A percentile compares a stretch with the other conserved stretches of the same genome.
phyloP scores from a whole-genome alignment of 2,113 vertebrate genomes.

The Illadopsis cleaveri region DNA sequence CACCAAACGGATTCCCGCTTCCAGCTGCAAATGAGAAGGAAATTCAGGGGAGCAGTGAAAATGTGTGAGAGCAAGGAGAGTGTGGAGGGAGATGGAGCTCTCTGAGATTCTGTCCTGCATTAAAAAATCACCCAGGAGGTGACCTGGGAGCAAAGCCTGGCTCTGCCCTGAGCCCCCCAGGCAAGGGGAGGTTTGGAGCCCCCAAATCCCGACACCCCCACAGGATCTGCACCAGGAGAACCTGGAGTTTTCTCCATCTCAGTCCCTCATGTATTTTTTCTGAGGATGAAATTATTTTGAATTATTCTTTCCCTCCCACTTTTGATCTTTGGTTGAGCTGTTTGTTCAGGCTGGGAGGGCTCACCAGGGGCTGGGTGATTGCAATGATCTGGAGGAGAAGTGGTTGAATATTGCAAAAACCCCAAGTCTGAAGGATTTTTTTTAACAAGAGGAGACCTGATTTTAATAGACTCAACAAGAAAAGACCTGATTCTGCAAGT shows the following conservation, averaged over 20 bases:
- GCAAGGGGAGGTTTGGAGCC: background rate
- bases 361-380: background rate
- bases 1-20: background rate
- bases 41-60: background rate
- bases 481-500: background rate
- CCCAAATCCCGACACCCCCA: background rate
- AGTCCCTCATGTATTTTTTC: background rate
- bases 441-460: background rate
- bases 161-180: background rate
- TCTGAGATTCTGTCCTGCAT: background rate
- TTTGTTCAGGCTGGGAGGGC: background rate
- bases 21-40: background rate
- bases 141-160: background rate
- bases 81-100: background rate
- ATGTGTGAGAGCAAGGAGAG: background rate
- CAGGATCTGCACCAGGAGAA: background rate
- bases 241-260: rapidly evolving
- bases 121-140: background rate
- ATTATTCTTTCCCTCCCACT: background rate
- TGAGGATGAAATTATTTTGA: background rate
- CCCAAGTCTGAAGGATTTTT: background rate
- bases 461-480: background rate
- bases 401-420: background rate
- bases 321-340: background rate
- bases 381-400: background rate